A percentile compares a stretch with the other conserved stretches of the same genome.
Conservation (phyloP, 2,888 invertebrate species). For the Nasonia oneida region DNA sequence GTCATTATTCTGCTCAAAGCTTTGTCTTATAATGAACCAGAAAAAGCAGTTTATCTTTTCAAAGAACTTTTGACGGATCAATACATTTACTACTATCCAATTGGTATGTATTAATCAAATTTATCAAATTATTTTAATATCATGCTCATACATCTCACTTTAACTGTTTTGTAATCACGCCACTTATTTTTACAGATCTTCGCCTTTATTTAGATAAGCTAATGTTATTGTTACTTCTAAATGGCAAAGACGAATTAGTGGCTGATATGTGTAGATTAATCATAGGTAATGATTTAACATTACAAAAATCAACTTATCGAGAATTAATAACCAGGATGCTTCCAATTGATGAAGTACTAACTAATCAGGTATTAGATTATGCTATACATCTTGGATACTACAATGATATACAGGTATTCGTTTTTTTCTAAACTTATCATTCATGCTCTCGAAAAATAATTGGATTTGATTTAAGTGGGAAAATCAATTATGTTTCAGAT, state of each 20-base stretch:
- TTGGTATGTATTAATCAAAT: slow-evolving; percentile 68
- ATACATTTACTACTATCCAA: slow-evolving; percentile 66
- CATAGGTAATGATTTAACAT: slow-evolving; percentile 64
- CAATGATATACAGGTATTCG: slow-evolving; percentile 65
- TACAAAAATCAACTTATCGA: slow-evolving; percentile 64
- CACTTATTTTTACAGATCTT: slow-evolving; percentile 50
- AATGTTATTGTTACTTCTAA: slow-evolving; percentile 57
- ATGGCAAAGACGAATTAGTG: slow-evolving; percentile 60
- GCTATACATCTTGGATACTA: slow-evolving; percentile 69
- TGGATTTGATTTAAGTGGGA: not conserved
- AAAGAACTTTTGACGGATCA: slow-evolving; percentile 70
- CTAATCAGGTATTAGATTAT: slow-evolving; percentile 68
- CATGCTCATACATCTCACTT: not conserved
- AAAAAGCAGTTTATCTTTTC: slow-evolving; percentile 68
- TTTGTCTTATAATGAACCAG: slow-evolving; percentile 64
- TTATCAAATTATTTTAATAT: not conserved
- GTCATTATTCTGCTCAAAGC: slow-evolving; percentile 68
- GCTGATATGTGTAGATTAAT: slow-evolving; percentile 64
- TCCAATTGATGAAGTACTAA: slow-evolving; percentile 65
- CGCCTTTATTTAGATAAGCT: slow-evolving; percentile 70
- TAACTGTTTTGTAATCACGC: not conserved
- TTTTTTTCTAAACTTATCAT: not conserved
- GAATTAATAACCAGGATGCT: slow-evolving; percentile 66
- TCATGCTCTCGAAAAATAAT: not conserved
- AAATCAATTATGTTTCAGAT: slow-evolving; percentile 53